A percentile compares a stretch with the other conserved stretches of the same genome.
Conservation (phyloP, 2,797 vertebrate species). For the Denticeps clupeoides region DNA sequence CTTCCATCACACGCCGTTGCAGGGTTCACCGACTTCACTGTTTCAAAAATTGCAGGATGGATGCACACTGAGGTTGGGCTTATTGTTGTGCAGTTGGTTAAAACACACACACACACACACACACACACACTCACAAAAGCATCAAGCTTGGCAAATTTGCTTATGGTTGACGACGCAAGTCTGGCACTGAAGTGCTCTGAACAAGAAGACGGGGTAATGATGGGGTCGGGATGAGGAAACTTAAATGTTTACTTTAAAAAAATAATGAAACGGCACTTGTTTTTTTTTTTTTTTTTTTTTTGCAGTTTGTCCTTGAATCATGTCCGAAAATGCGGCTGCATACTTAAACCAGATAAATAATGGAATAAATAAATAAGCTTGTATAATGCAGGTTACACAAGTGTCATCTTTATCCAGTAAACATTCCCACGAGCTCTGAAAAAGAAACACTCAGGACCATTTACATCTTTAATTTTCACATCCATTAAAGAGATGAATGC, state of each 20-base stretch:
- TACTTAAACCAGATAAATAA: constrained; percentile 33
- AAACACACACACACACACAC: constrained; percentile 22
- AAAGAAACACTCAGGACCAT: constrained; percentile 73
- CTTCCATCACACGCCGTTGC: constrained; percentile 58
- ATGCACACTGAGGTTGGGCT: constrained; percentile 52
- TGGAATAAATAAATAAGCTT: constrained; percentile 32
- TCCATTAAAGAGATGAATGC: constrained; percentile 96
- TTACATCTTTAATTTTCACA: constrained; percentile 87
- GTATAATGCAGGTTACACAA: constrained; percentile 59
- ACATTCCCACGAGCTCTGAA: constrained; percentile 65
- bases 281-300: neutral
- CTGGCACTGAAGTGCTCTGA: too few relatives aligned
- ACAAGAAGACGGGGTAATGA: too few relatives aligned
- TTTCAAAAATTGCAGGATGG: constrained; percentile 53
- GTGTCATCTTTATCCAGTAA: constrained; percentile 59
- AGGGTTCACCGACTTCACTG: constrained; percentile 65
- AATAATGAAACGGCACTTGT: neutral
- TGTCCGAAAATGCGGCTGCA: constrained; percentile 35
- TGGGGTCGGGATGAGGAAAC: too few relatives aligned
- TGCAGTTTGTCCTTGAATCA: constrained; percentile 46
- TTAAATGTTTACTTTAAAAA: too few relatives aligned
- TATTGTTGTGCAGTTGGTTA: constrained; percentile 37
- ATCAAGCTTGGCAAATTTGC: too few relatives aligned
- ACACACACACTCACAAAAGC: constrained; percentile 6
- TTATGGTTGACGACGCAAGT: too few relatives aligned